These are phyloP conservation scores for Agrotis clavis DNA, from an alignment of 2,888 invertebrate species.

Conservation along the genomic window DNA sequence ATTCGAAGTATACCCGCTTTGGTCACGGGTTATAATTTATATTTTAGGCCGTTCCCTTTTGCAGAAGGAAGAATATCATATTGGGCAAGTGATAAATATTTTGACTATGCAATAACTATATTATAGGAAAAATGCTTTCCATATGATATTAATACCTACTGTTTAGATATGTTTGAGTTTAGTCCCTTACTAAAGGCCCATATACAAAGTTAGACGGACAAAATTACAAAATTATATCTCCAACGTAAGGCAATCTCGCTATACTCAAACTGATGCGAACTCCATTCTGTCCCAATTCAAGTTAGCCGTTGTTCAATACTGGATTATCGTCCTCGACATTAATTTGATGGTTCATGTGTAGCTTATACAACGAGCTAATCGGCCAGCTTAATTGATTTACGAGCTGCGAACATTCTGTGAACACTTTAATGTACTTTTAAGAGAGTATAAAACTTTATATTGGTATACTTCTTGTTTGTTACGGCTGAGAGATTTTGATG, in stretches of 20 bases:
- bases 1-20: background rate
- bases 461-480: background rate
- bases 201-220: background rate
- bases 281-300: slow-evolving; percentile 30
- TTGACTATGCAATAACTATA: too few species aligned
- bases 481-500: background rate
- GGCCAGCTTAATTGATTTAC: slow-evolving; percentile 44
- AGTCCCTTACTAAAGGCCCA: too few species aligned
- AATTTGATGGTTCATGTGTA: background rate
- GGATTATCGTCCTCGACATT: background rate
- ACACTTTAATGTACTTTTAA: slow-evolving; percentile 30
- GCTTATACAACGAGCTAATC: slow-evolving; percentile 29
- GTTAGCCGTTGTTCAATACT: slow-evolving; percentile 33
- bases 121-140: too few species aligned
- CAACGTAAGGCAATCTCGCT: background rate
- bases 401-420: slow-evolving; percentile 18
- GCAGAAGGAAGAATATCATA: too few species aligned
- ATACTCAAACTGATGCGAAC: slow-evolving; percentile 23
- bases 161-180: too few species aligned
- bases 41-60: background rate
- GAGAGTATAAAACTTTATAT: background rate
- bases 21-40: too few species aligned
- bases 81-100: too few species aligned
- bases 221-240: background rate
- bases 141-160: too few species aligned